Evolutionary conservation across 2,888 invertebrate genomes (phyloP).

Genomic region (Oligia latruncula): DNA sequence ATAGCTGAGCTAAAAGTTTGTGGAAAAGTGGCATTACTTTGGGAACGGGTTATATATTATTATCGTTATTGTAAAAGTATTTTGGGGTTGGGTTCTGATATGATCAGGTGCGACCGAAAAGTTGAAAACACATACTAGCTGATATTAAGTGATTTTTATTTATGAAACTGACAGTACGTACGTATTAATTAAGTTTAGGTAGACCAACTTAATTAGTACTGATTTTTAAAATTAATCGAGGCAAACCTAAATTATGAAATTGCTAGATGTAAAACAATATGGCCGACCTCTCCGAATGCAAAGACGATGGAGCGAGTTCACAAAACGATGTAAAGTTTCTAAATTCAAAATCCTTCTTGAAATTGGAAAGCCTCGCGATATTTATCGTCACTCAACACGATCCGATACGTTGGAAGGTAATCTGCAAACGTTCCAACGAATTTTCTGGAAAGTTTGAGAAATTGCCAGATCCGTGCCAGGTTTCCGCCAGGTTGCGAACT

Average conservation of each 20-base stretch:
- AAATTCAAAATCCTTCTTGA: slow-evolving; percentile 51
- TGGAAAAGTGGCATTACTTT: slow-evolving; percentile 4
- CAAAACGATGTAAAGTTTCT: slow-evolving; percentile 41
- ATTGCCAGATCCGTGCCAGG: slow-evolving; percentile 41
- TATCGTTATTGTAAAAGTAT: not conserved
- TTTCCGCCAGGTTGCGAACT: slow-evolving; percentile 33
- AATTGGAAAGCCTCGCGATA: slow-evolving; percentile 36
- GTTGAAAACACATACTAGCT: not conserved
- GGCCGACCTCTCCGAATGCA: not conserved
- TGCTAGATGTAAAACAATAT: slow-evolving; percentile 6
- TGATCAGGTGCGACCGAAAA: not conserved
- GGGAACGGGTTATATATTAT: not conserved
- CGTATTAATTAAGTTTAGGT: not conserved
- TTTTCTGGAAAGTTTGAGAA: slow-evolving; percentile 49
- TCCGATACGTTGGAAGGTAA: slow-evolving; percentile 45
- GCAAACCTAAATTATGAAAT: not conserved
- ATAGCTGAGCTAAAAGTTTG: slow-evolving; percentile 3
- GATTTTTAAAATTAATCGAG: not conserved
- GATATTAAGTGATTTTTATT: not conserved
- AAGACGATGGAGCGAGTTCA: slow-evolving; percentile 25
- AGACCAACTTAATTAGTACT: not conserved
- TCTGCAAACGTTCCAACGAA: slow-evolving; percentile 31
- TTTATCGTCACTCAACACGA: slow-evolving; percentile 40
- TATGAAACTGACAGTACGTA: not conserved
- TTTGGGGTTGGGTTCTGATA: not conserved